phyloP scores from a whole-genome alignment of 2,113 vertebrate genomes.

The Myotis yumanensis region DNA sequence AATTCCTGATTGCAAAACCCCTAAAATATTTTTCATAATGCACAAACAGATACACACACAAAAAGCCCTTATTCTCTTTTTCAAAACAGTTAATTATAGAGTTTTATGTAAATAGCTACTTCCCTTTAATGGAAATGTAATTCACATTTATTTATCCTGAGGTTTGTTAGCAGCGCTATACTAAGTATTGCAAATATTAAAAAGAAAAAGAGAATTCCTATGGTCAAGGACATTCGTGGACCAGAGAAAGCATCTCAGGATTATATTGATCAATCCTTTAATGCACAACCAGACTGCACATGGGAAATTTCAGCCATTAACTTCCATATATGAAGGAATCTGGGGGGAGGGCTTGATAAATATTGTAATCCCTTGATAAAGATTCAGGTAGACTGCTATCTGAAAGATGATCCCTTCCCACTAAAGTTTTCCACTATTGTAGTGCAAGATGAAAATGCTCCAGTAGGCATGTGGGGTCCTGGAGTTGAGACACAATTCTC shows the following conservation, averaged over 20 bases:
- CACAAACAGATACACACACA: background rate
- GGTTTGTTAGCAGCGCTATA: background rate
- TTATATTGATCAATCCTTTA: background rate
- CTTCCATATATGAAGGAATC: background rate
- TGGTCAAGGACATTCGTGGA: background rate
- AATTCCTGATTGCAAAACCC: background rate
- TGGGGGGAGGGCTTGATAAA: fast-evolving
- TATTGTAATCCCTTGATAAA: background rate
- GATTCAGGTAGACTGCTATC: background rate
- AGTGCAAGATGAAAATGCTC: background rate
- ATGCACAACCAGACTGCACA: background rate
- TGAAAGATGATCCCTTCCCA: background rate
- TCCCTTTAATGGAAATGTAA: background rate
- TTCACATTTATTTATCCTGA: background rate
- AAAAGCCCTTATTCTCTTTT: background rate
- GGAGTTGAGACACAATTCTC: background rate
- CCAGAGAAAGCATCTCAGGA: background rate
- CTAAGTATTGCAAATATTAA: background rate
- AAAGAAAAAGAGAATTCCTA: background rate
- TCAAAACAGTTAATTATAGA: background rate
- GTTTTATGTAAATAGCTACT: background rate
- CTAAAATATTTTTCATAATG: background rate
- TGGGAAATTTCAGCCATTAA: background rate
- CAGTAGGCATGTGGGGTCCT: background rate
- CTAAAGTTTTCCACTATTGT: background rate